Base-by-base conservation (phyloP, 2,797 vertebrate species). In the Muscicapa comitata region DNA sequence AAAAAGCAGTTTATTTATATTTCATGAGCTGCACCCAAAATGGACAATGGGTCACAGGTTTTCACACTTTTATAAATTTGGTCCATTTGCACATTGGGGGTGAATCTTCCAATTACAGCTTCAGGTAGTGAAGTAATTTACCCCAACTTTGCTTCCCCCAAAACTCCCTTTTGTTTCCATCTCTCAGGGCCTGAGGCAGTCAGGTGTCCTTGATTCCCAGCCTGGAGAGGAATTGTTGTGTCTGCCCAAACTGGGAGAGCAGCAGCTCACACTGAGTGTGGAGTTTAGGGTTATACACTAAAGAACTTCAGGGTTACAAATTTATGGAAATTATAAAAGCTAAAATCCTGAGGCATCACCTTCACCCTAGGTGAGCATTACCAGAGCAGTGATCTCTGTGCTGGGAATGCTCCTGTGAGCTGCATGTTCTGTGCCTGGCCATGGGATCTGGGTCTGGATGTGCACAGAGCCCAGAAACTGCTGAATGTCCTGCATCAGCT, bases 251-350 rank as follows among this genome's bases (percentile, higher is more conserved):
- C 1, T 25, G 50, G 59, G 50, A 4, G 1, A 65, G 50, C 74
- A 77, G 74, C 59, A 65, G 59, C 74, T 63, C n/a, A 0, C 59
- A 24, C 26, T 54, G 59, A 0, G 20, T 19, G 6, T 65, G 59
- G 38, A 7, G 38, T 43, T 35, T 12, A 1, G 38, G 54, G 38
- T 37, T 31, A 2, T 0, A 2, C 38, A 25, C 38, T 37, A 3
- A 54, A 43, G 26, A 77, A 37, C 2, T 54, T 48, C 20, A 45
- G 38, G n/a, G 0, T 45, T 43, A 19, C 13, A 54, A 35, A 77
- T 7, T 2, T 0, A 45, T 16, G 50, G 4, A 54, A 53, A 1
- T 25, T 6, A 45, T 10, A 45, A 65, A 54, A 54, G 29, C 8
- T 21, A 0, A 48, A 75, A 40, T 26, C 21, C 38, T 25, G 1